Evolutionary conservation across 2,113 vertebrate genomes (phyloP).

Genomic region (Psettodes erumei): DNA sequence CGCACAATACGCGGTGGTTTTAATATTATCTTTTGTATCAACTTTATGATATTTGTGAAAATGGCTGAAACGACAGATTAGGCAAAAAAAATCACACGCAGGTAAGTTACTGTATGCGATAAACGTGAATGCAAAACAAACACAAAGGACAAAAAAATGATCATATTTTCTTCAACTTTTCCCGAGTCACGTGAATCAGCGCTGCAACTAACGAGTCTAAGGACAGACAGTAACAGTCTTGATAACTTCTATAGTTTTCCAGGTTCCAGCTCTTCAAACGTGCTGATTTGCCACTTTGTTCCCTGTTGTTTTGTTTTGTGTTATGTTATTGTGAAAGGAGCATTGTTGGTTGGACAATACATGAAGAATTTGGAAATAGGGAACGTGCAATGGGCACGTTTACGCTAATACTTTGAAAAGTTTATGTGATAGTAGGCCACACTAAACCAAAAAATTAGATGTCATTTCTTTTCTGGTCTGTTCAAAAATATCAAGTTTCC

Average conservation of each 20-base stretch:
- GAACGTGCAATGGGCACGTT: no score
- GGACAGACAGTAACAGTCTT: neutral
- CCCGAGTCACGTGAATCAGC: neutral
- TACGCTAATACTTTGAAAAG: no score
- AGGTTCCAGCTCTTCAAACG: no score
- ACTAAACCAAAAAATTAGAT: no score
- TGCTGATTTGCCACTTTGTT: neutral
- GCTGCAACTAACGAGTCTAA: neutral
- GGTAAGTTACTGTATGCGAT: neutral
- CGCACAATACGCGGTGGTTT: neutral
- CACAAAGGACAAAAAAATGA: no score
- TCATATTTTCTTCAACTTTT: neutral
- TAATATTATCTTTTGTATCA: neutral
- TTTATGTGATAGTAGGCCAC: no score
- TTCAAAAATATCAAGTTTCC: no score
- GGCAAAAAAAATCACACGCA: neutral
- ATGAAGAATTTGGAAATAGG: neutral
- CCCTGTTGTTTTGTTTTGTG: neutral
- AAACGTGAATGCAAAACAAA: neutral
- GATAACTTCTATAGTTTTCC: no score
- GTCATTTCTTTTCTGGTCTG: no score
- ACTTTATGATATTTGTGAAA: neutral
- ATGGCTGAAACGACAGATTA: neutral
- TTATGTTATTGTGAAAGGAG: neutral
- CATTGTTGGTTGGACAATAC: neutral